Percentiles rank a stretch among this genome's conserved stretches.
These are phyloP conservation scores for Anhinga anhinga DNA, from an alignment of 2,113 vertebrate species.

Conservation along the genomic window DNA sequence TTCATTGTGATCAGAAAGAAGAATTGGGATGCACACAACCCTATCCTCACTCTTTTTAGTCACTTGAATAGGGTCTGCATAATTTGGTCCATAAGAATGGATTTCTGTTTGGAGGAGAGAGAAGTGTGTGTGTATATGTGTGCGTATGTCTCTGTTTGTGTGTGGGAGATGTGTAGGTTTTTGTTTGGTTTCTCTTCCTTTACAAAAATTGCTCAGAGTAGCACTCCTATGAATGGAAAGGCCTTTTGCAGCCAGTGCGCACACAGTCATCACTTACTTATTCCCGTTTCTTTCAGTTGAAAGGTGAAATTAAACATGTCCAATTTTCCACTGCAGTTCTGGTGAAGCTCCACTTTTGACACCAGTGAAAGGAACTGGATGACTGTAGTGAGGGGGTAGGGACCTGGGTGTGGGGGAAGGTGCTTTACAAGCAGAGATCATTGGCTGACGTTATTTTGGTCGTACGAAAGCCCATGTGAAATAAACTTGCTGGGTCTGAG, in stretches of 20 bases:
- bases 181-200: constrained; percentile 22
- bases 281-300: neutral
- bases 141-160: neutral
- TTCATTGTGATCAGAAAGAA: neutral
- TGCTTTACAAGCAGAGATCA: neutral
- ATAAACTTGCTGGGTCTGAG: neutral
- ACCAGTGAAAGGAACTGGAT: neutral
- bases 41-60: neutral
- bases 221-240: neutral
- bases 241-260: neutral
- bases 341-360: neutral
- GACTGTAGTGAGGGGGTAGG: neutral
- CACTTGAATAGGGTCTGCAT: constrained; percentile 15
- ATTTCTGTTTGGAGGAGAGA: neutral
- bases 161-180: neutral
- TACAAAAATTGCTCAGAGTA: neutral
- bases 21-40: neutral
- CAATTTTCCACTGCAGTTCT: neutral
- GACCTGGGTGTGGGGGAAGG: neutral
- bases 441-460: neutral
- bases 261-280: neutral
- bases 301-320: neutral
- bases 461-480: neutral
- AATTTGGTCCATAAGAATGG: neutral
- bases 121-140: neutral